Conservation (phyloP, 2,888 invertebrate species). For the Gymnoscelis rufifasciata region DNA sequence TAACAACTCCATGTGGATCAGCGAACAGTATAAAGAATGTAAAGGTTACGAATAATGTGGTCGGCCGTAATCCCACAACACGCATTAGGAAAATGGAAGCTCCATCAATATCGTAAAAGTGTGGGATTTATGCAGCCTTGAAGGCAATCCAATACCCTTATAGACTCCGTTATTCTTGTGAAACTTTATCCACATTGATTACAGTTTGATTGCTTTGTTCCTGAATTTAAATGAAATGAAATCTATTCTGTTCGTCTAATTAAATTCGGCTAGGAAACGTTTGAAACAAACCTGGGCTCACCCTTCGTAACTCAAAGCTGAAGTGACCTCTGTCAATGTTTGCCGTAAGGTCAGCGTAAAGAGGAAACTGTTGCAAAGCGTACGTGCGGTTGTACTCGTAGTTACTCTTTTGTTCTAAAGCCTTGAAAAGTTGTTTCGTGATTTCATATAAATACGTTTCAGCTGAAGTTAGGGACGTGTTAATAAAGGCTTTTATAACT, state of each 20-base stretch:
- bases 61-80: slow-evolving; percentile 17
- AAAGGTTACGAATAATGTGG: slow-evolving; percentile 5
- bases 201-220: neutral
- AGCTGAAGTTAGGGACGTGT: too few species aligned
- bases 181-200: neutral
- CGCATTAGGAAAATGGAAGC: slow-evolving; percentile 22
- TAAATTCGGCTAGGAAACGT: slow-evolving; percentile 7
- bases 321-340: slow-evolving; percentile 24
- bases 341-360: slow-evolving; percentile 14
- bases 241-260: neutral
- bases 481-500: too few species aligned
- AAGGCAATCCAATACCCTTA: slow-evolving; percentile 1
- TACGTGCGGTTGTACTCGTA: slow-evolving; percentile 1
- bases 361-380: slow-evolving; percentile 18
- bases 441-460: neutral
- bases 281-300: slow-evolving; percentile 13
- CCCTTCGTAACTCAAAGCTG: slow-evolving; percentile 17
- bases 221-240: neutral
- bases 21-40: slow-evolving; percentile 9
- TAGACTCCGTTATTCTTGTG: neutral
- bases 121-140: slow-evolving; percentile 7
- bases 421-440: neutral
- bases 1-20: slow-evolving; percentile 8
- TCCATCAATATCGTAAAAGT: slow-evolving; percentile 23
- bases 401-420: neutral